Evolutionary conservation across 2,797 vertebrate species (phyloP).

Genomic region (Sternarchorhynchus goeldii): DNA sequence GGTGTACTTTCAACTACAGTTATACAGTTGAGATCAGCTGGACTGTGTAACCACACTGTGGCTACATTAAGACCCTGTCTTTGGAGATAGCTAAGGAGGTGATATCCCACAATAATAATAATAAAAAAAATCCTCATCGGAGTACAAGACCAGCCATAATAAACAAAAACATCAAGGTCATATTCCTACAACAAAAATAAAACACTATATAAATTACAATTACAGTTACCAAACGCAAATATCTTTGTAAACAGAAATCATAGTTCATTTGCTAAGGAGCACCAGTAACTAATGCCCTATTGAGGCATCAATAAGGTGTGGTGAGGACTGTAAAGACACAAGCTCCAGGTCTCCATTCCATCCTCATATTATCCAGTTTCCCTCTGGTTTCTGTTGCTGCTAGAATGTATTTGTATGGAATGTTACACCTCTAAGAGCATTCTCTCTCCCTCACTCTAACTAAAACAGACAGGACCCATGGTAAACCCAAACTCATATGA

Average conservation of each 20-base stretch:
- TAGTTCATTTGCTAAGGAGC: constrained; percentile 37
- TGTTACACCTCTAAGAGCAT: not conserved
- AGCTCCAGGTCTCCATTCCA: constrained; percentile 39
- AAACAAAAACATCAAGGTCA: constrained; percentile 50
- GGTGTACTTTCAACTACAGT: not conserved
- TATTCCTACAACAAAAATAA: constrained; percentile 57
- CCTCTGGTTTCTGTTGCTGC: constrained; percentile 40
- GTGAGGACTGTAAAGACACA: constrained; percentile 47
- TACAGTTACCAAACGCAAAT: constrained; percentile 59
- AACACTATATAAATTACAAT: constrained; percentile 72
- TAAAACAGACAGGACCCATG: constrained; percentile 86
- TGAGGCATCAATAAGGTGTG: constrained; percentile 50
- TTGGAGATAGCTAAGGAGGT: constrained; percentile 13
- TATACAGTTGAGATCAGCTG: constrained; percentile 6
- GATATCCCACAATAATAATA: constrained; percentile 13
- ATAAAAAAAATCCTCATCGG: not conserved
- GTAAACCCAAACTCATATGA: constrained; percentile 80
- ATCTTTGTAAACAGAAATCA: constrained; percentile 76
- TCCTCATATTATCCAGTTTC: constrained; percentile 51
- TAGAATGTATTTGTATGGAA: constrained; percentile 19
- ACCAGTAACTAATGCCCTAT: constrained; percentile 43
- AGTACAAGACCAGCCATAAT: constrained; percentile 37
- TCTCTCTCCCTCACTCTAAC: constrained; percentile 67
- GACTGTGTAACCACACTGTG: constrained; percentile 55
- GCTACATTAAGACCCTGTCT: constrained; percentile 42